Evolutionary conservation across 2,888 invertebrate genomes (phyloP).

Genomic region (Exocentrus adspersus): DNA sequence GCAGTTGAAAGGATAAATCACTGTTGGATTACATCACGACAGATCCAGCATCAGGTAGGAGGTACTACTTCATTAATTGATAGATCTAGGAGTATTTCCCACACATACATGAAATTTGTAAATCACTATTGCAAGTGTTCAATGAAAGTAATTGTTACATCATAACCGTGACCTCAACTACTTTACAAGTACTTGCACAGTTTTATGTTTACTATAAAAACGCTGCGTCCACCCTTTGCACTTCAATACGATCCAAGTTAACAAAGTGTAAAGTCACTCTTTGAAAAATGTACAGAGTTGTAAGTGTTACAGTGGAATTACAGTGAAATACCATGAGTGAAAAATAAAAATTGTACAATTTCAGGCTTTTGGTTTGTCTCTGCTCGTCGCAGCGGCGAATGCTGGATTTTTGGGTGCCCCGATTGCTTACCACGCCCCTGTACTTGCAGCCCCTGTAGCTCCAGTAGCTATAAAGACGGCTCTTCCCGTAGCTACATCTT

Average conservation of each 20-base stretch:
- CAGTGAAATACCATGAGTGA: background rate
- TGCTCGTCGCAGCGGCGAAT: background rate
- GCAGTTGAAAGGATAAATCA: background rate
- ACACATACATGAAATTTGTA: too few relatives aligned
- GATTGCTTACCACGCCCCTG: slow-evolving; percentile 27
- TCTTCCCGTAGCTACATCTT: slow-evolving; percentile 37
- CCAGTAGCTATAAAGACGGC: slow-evolving; percentile 31
- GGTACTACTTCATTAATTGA: too few relatives aligned
- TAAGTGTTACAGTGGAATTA: too few relatives aligned
- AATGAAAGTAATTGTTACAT: slow-evolving; percentile 8
- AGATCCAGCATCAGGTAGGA: too few relatives aligned
- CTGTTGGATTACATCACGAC: too few relatives aligned
- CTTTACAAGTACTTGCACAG: background rate
- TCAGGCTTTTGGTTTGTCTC: background rate
- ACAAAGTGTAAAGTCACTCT: background rate
- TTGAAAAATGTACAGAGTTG: background rate
- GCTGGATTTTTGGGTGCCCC: slow-evolving; percentile 20
- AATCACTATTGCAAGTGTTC: too few relatives aligned
- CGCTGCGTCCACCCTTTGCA: background rate
- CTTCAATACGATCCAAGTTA: background rate
- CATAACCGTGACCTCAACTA: slow-evolving; percentile 19
- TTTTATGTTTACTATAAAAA: slow-evolving; percentile 2
- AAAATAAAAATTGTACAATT: background rate
- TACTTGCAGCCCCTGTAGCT: slow-evolving; percentile 8
- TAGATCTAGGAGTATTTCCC: too few relatives aligned